phyloP scores from a whole-genome alignment of 2,888 invertebrate species.

The Caradrina clavipalpis region DNA sequence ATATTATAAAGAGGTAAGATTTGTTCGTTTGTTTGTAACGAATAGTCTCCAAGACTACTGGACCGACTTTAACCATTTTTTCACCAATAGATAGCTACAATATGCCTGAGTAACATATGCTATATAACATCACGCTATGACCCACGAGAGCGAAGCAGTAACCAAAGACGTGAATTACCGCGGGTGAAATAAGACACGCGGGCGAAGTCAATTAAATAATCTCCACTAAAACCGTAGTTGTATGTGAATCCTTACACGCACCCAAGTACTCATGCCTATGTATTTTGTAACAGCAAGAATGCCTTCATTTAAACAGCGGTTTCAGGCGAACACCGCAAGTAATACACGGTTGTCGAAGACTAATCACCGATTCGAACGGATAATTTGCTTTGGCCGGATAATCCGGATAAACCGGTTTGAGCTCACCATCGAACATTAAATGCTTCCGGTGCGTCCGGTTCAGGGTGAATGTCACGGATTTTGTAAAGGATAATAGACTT shows the following conservation, averaged over 20 bases:
- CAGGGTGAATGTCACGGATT: conserved; percentile 30
- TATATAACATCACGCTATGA: too few relatives aligned
- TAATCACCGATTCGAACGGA: conserved; percentile 48
- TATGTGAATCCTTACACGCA: neutral
- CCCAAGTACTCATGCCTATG: neutral
- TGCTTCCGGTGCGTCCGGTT: conserved; percentile 41
- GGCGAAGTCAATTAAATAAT: neutral
- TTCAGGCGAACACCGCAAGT: conserved; percentile 20
- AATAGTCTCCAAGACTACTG: too few relatives aligned
- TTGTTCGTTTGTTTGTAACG: too few relatives aligned
- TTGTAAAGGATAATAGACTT: neutral
- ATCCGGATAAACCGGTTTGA: conserved; percentile 62
- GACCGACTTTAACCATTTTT: too few relatives aligned
- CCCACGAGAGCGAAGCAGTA: too few relatives aligned
- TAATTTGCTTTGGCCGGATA: conserved; percentile 62
- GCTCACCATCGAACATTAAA: conserved; percentile 58
- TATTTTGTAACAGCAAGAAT: neutral
- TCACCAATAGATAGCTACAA: too few relatives aligned
- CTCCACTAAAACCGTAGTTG: neutral
- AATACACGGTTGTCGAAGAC: conserved; percentile 34
- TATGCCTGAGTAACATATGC: too few relatives aligned
- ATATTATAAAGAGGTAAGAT: too few relatives aligned
- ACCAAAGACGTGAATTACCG: too few relatives aligned
- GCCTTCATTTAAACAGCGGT: neutral
- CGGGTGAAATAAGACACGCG: too few relatives aligned